A percentile compares a stretch with the other conserved stretches of the same genome.
Conservation (phyloP, 2,888 invertebrate genomes). For the Platerodrilus igneus region DNA sequence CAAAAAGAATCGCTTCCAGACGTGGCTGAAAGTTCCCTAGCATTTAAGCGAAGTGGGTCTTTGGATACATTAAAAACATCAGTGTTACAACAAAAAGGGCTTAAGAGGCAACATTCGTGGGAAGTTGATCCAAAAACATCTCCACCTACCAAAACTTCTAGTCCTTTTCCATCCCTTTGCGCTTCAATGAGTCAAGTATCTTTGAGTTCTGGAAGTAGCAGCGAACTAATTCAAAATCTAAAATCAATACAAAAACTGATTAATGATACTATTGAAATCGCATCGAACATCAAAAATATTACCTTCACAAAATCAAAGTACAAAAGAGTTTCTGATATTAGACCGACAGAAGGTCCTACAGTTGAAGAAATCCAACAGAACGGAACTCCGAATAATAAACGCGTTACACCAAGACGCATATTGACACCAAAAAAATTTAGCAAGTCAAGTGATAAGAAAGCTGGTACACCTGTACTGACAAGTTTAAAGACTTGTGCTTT, state of each 20-base stretch:
- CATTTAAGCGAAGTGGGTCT: slow-evolving; percentile 8
- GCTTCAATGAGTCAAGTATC: slow-evolving; percentile 3
- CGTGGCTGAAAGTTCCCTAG: too few relatives aligned
- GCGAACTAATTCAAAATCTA: not conserved
- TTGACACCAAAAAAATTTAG: slow-evolving; percentile 5
- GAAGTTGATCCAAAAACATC: slow-evolving; percentile 9
- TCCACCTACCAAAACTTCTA: slow-evolving; percentile 7
- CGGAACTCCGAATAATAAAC: too few relatives aligned
- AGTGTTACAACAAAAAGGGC: not conserved
- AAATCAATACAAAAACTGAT: not conserved
- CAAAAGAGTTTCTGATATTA: slow-evolving; percentile 9
- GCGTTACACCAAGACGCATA: slow-evolving; percentile 4
- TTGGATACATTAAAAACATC: slow-evolving; percentile 7
- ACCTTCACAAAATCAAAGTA: not conserved
- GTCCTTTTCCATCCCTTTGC: slow-evolving; percentile 4
- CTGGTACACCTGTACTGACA: not conserved
- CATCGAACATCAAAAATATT: not conserved
- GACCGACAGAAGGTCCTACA: not conserved
- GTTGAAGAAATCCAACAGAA: not conserved
- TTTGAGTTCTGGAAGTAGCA: not conserved
- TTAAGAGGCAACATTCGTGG: slow-evolving; percentile 3
- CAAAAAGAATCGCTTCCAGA: too few relatives aligned
- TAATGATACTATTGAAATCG: slow-evolving; percentile 1
- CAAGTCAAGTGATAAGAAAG: not conserved
- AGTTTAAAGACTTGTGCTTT: too few relatives aligned